Base-by-base conservation (phyloP, 2,113 vertebrate genomes). In the Tyto alba region DNA sequence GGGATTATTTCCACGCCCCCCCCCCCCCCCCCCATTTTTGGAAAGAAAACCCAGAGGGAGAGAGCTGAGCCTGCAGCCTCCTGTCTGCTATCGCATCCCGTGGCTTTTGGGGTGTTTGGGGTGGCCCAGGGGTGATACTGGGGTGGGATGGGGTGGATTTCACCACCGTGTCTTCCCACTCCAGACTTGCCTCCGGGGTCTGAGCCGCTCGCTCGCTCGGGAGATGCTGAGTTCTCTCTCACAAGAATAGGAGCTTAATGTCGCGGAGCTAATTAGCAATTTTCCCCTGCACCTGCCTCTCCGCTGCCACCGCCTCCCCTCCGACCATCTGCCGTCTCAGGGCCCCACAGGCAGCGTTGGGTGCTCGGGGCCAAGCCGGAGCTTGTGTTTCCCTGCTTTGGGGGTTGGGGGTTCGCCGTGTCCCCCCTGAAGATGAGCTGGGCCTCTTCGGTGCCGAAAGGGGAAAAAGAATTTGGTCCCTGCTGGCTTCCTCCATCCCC, bases 261-360 rank as follows among this genome's bases (percentile, higher is more conserved):
- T 96, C 85, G 91, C 25, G 67, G 95, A 75, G 94, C 71, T 95
- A 95, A 72, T 96, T 89, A 77, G 94, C 80, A 76, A 90, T 96
- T 93, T 96, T 90, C 93, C 72, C 67, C 90, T 89, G 96, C 98
- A 98, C 98, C 98, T 98, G 98, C 97, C 97, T 88, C 30, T 78
- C 66, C 9, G 5, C 45, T 6, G 13, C 68, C 22, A 7, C 80
- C 3, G 1, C 86, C 72, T 80, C 72, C 85, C 69, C 93, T 89
- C 63, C 0, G 1, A 53, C 98, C 98, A 98, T 97, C 98, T 98
- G 98, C 97, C 3, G 63, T 92, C 95, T 92, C 56, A 11, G 88
- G 50, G 77, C 96, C 89, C 57, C 40, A 55, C 95, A 26, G 59
- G 34, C 52, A 43, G 78, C 69, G 40, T 48, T 25, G 19, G 41